Evolutionary conservation across 2,797 vertebrate genomes (phyloP), one percentile per base, ranked within the genome.

Genomic region (Cichlasoma orientale): DNA sequence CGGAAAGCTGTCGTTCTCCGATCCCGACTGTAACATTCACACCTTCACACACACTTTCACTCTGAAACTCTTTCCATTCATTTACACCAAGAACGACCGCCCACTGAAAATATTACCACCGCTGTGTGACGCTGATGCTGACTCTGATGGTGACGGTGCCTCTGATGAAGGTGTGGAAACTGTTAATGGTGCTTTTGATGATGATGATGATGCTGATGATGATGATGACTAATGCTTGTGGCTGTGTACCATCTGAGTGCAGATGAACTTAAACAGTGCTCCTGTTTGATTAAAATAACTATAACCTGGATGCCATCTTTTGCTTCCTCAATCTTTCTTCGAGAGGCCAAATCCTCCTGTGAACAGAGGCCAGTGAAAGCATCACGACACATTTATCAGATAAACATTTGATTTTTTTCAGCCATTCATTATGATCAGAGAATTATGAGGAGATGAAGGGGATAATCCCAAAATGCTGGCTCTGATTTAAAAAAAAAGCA

Each of bases 41-140:
- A 87, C 73, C 50, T 82, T 91, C 74, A 78, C 72, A 57, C 61
- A 84, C 78, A 27, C 31, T 0, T 84, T 84, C 75, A 73, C 78
- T 2, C 50, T 77, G 5, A 76, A 2, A 2, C 25, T 92, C 72
- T 87, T 84, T 61, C 89, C 87, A 1, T 80, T 80, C 36, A 55
- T 80, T 56, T 72, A 80, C 56, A 58, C 71, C 33, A 86, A 1
- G 21, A 56, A 69, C 2, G 4, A 72, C 3, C 2, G 58, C 5
- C 81, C 81, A 0, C 38, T 92, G 58, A 88, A 41, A 59, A 68
- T 90, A 3, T 25, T 80, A 29, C 69, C 66, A 5, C 11, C 1
- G 7, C 21, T 12, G 36, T 72, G 14, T 21, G 56, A 27, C 3
- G 25, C 25, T 10, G 25, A 41, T 19, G 29, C 5, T 47, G 50